phyloP scores from a whole-genome alignment of 1,140 invertebrate genomes.

The Nasonia giraulti region DNA sequence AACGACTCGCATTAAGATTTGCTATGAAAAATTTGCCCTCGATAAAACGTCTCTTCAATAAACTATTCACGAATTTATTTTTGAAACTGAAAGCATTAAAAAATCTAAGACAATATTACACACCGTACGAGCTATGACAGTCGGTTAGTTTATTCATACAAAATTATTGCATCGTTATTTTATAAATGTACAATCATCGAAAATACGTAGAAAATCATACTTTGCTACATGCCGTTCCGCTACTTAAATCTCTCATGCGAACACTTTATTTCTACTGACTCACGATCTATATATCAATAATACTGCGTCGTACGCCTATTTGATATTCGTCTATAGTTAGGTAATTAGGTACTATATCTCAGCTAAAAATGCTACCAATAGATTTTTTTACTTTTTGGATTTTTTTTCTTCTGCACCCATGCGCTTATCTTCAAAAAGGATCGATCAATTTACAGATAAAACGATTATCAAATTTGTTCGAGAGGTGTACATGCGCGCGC shows the following conservation, averaged over 20 bases:
- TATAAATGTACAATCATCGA: conserved; percentile 10
- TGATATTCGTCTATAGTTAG: neutral
- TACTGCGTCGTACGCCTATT: conserved; percentile 32
- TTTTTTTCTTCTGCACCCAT: neutral
- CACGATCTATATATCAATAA: conserved; percentile 15
- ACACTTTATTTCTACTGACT: neutral
- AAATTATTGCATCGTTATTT: conserved; percentile 34
- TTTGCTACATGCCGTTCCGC: conserved; percentile 14
- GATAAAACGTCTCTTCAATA: neutral
- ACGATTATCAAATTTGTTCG: conserved; percentile 45
- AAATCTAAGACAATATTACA: neutral
- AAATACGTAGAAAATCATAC: conserved; percentile 40
- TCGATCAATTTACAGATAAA: conserved; percentile 13
- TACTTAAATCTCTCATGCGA: conserved; percentile 3
- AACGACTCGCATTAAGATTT: neutral
- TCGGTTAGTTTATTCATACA: conserved; percentile 19
- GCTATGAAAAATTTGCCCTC: neutral
- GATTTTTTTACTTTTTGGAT: too few species aligned
- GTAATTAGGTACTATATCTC: conserved; percentile 17
- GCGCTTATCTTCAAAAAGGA: neutral
- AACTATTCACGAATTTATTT: neutral
- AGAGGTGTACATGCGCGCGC: neutral
- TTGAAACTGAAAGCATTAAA: conserved; percentile 8
- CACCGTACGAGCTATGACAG: neutral
- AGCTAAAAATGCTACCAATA: conserved; percentile 26